Percentiles rank a stretch among this genome's conserved stretches.
phyloP scores from a whole-genome alignment of 2,888 invertebrate species.

The Rhingia rostrata region DNA sequence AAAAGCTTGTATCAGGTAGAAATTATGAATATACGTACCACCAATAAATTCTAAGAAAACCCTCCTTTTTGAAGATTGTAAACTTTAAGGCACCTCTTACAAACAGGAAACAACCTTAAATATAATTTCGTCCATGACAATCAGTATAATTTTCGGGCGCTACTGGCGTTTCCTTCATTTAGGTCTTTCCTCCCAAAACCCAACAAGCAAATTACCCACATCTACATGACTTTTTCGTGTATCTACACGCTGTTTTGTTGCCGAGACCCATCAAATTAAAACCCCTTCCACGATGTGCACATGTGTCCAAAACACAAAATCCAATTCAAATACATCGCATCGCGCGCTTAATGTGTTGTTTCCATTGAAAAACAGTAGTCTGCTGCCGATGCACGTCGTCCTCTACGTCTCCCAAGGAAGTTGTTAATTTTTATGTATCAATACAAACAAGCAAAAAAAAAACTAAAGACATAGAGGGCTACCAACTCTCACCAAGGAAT shows the following conservation, averaged over 20 bases:
- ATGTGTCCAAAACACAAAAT: conserved; percentile 54
- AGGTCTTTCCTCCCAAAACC: neutral
- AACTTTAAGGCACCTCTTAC: no score
- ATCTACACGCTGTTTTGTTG: neutral
- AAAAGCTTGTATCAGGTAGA: no score
- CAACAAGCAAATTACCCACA: conserved; percentile 38
- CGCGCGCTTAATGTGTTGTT: conserved; percentile 44
- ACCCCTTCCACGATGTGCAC: conserved; percentile 55
- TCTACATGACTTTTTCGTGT: conserved; percentile 49
- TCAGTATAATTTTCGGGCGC: neutral
- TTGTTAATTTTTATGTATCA: conserved; percentile 70
- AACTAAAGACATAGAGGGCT: conserved; percentile 2
- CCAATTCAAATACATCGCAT: conserved; percentile 46
- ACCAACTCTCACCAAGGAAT: neutral
- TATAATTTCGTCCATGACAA: no score
- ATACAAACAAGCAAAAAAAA: conserved; percentile 39
- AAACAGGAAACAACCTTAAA: no score
- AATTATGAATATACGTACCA: no score
- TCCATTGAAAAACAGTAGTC: conserved; percentile 39
- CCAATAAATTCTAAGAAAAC: no score
- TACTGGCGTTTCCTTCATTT: neutral
- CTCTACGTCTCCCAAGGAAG: conserved; percentile 62
- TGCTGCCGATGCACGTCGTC: conserved; percentile 58
- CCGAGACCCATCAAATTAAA: conserved; percentile 36
- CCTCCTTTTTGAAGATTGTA: no score